Base-by-base conservation (phyloP, 1,140 invertebrate species). In the Pseudoatta argentina region DNA sequence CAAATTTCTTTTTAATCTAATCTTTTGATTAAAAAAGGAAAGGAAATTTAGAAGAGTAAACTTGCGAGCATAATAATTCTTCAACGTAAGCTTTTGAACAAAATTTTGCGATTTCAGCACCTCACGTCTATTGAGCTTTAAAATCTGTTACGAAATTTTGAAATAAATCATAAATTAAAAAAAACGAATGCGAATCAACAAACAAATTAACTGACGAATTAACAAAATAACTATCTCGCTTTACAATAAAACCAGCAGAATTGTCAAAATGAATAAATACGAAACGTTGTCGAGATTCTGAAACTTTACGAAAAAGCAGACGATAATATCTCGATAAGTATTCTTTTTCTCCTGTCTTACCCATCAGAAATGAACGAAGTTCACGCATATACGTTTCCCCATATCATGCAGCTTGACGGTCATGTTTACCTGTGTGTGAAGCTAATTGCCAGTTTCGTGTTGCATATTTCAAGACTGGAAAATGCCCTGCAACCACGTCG, bases 361-460 rank as follows among this genome's bases (percentile, higher is more conserved):
- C 18, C 5, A 10, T 12, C 21, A 67, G 44, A 67, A 66, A 78
- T 66, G 51, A 27, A 57, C 34, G 16, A 55, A 27, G 14, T 72
- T 18, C 21, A 44, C 51, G 18, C 24, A 57, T 16, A 67, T 24
- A 18, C 63, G 30, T 69, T 27, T 82, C 24, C 53, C 24, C 18
- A 18, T 30, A 59, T 44, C 24, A 30, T 53, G 39, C 48, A 3
- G 53, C 53, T 72, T 48, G 78, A 39, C 44, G 61, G 61, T 66
- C 27, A 30, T 66, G 66, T 76, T 78, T 81, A 7, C n/a, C 12
- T n/a, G 59, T 12, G 18, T 48, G 21, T 30, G 59, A 51, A 69
- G 66, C 51, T 51, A 90, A 90, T 89, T 90, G 88, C 85, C 55
- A 51, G 66, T 73, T 79, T 61, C 66, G 7, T 48, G 24, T 77